Percentiles rank a stretch among this genome's conserved stretches.
Evolutionary conservation across 2,888 invertebrate genomes (phyloP).

Genomic region (Girardia tigrina): DNA sequence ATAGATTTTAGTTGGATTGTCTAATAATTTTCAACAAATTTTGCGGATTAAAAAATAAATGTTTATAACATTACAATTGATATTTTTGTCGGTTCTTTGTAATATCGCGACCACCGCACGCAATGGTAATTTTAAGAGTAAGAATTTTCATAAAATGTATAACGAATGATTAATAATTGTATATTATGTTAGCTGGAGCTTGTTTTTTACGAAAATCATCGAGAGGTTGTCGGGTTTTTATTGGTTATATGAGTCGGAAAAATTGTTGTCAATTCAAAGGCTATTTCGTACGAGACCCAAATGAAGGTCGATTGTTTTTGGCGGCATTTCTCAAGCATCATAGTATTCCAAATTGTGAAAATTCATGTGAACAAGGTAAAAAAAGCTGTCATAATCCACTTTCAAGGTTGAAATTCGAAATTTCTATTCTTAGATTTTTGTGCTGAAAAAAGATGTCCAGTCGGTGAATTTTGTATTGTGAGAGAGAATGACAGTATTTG

Average conservation of each 20-base stretch:
- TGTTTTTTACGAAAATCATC: background rate
- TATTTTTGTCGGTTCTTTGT: background rate
- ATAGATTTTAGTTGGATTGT: background rate
- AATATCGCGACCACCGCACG: background rate
- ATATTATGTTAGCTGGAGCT: too few relatives aligned
- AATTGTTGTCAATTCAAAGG: background rate
- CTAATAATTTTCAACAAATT: background rate
- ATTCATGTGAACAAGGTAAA: background rate
- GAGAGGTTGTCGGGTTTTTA: background rate
- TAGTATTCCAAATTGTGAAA: conserved; percentile 3
- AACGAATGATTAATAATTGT: background rate
- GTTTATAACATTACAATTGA: background rate
- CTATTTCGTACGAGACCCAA: background rate
- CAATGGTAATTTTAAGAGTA: background rate
- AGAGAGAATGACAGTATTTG: background rate
- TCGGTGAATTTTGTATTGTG: background rate
- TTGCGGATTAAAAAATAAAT: background rate
- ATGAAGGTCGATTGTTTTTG: background rate
- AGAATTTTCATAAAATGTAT: background rate
- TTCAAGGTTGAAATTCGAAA: background rate
- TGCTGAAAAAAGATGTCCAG: background rate
- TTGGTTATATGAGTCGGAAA: background rate
- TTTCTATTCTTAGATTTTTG: background rate
- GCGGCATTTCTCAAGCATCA: background rate
- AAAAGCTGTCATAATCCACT: background rate